These are phyloP conservation scores for Argynnis bischoffii DNA, from an alignment of 2,888 invertebrate genomes.

Conservation along the genomic window DNA sequence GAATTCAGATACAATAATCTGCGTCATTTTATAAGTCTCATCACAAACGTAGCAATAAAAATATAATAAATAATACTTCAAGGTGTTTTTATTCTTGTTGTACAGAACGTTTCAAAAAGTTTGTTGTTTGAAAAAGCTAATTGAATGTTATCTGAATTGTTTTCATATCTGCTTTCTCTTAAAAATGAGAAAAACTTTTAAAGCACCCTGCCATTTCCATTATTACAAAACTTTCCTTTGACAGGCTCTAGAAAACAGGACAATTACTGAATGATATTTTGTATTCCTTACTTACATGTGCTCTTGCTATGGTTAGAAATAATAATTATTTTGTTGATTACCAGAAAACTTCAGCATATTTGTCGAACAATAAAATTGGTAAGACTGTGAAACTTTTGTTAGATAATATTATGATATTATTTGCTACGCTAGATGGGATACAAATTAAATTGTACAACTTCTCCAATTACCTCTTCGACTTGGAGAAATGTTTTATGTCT, in stretches of 20 bases:
- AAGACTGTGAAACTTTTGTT: background rate
- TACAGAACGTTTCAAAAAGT: conserved; percentile 43
- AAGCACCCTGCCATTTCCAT: conserved; percentile 58
- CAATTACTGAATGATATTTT: conserved; percentile 41
- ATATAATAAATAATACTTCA: background rate
- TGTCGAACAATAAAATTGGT: conserved; percentile 7
- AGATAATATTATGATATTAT: background rate
- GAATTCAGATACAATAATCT: no score
- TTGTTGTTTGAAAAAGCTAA: conserved; percentile 55
- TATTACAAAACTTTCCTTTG: conserved; percentile 64
- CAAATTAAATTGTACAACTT: no score
- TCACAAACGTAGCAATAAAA: no score
- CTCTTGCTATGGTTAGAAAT: conserved; percentile 24
- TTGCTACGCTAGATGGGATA: background rate
- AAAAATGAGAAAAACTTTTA: conserved; percentile 53
- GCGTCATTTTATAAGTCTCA: no score
- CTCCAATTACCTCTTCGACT: no score
- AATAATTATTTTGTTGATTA: conserved; percentile 17
- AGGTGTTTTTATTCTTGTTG: conserved; percentile 25
- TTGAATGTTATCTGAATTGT: conserved; percentile 65
- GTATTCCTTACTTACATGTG: conserved; percentile 23
- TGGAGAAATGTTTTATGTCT: no score
- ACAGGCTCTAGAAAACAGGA: conserved; percentile 46
- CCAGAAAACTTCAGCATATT: conserved; percentile 1
- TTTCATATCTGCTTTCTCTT: conserved; percentile 48